Evolutionary conservation across 2,797 vertebrate genomes (phyloP).

Genomic region (Coreius guichenoti): DNA sequence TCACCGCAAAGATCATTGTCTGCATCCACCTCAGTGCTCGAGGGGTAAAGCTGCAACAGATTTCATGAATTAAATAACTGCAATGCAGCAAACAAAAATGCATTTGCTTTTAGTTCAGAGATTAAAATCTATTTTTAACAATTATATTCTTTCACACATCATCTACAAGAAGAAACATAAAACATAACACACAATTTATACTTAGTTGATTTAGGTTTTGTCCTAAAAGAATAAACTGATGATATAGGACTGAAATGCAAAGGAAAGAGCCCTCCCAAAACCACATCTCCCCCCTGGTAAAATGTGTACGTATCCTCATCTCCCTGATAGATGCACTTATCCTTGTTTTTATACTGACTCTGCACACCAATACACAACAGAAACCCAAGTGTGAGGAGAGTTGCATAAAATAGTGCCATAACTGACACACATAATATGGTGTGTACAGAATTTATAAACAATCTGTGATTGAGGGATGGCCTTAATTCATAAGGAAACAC

Average conservation of each 20-base stretch:
- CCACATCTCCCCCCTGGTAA: slow-evolving; percentile 73
- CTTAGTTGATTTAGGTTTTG: slow-evolving; percentile 64
- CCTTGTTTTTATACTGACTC: slow-evolving; percentile 39
- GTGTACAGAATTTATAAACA: slow-evolving; percentile 34
- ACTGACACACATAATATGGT: slow-evolving; percentile 11
- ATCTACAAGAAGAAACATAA: not conserved
- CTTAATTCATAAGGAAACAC: slow-evolving; percentile 12
- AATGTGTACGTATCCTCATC: slow-evolving; percentile 68
- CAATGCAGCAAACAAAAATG: not conserved
- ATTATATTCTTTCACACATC: not conserved
- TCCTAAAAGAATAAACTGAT: slow-evolving; percentile 61
- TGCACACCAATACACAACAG: slow-evolving; percentile 32
- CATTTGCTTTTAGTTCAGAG: not conserved
- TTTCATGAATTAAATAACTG: not conserved
- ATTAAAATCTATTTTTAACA: not conserved
- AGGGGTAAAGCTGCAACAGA: slow-evolving; percentile 69
- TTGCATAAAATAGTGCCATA: slow-evolving; percentile 54
- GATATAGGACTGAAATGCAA: slow-evolving; percentile 71
- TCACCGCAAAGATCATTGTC: slow-evolving; percentile 76
- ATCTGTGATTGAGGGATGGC: slow-evolving; percentile 15
- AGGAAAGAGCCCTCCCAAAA: slow-evolving; percentile 77
- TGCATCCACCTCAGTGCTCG: slow-evolving; percentile 76
- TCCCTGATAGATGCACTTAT: slow-evolving; percentile 70
- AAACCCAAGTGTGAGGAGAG: slow-evolving; percentile 45
- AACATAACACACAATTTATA: slow-evolving; percentile 72